phyloP scores from a whole-genome alignment of 2,888 invertebrate genomes.

The Hydroisotoma schaefferi region DNA sequence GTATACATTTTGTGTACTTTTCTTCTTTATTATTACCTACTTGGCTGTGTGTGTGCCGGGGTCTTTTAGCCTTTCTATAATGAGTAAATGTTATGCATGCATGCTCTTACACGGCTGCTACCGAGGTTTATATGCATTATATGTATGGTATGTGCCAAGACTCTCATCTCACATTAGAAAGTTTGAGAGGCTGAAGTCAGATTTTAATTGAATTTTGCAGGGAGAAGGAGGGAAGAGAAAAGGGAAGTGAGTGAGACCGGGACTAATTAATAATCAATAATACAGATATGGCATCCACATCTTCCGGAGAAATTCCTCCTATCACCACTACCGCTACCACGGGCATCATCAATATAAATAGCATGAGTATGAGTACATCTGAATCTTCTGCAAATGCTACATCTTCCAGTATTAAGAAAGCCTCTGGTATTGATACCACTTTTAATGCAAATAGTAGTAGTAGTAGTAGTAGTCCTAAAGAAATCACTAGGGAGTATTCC shows the following conservation, averaged over 20 bases:
- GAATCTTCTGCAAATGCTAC: too few species aligned
- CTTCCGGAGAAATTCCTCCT: background rate
- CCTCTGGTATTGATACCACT: background rate
- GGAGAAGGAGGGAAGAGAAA: slow-evolving; percentile 12
- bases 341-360: too few species aligned
- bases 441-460: background rate
- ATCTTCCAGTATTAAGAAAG: background rate
- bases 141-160: slow-evolving; percentile 1
- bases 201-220: slow-evolving; percentile 46
- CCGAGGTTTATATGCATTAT: too few species aligned
- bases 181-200: slow-evolving; percentile 21
- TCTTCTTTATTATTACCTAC: too few species aligned
- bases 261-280: slow-evolving; percentile 47
- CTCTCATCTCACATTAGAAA: background rate
- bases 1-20: too few species aligned
- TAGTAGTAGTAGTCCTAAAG: background rate
- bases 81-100: too few species aligned
- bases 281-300: slow-evolving; percentile 33
- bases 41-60: too few species aligned
- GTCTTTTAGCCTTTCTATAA: too few species aligned
- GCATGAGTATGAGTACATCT: too few species aligned
- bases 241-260: slow-evolving; percentile 20
- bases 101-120: too few species aligned
- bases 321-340: slow-evolving; percentile 10
- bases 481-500: background rate